Base-by-base conservation (phyloP, 2,797 vertebrate species). In the Sebastolobus altivelis region DNA sequence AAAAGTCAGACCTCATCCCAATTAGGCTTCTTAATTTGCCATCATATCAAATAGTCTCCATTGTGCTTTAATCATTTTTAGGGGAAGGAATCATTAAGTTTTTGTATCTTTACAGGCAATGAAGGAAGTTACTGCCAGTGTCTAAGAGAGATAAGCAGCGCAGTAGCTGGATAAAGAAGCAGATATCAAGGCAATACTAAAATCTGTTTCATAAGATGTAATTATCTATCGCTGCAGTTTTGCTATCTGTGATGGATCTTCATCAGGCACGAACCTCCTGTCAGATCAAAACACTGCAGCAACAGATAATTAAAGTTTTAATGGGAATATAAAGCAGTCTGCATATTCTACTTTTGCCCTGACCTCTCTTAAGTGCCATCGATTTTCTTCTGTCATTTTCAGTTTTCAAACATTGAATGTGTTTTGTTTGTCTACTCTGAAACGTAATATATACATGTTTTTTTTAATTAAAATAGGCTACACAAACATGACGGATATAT, bases 251-350 rank as follows among this genome's bases (percentile, higher is more conserved):
- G 29, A 58, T 65, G 58, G 54, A 75, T 83, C 38, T 58, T 81
- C 25, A 27, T 84, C 43, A 70, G 35, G 14, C 37, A 59, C 0
- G 1, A 58, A 58, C 12, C 4, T 73, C 29, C 66, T 65, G 60
- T 72, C 56, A 54, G 74, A 85, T 84, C 66, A 76, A 79, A 86
- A 76, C 52, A 73, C 20, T 16, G 61, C 54, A 76, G 72, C 33
- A 65, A 43, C 16, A 75, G 52, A 83, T 81, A 62, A 82, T 86
- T 87, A 25, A 82, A 87, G 83, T 79, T 87, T 75, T 75, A 80
- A 84, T 79, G 37, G n/a, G 67, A 54, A 71, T 69, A 55, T 61
- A 54, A 80, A 77, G 43, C 37, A 61, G 33, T 4, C 9, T 5
- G 25, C 8, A 49, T 67, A 65, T 69, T 72, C 43, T 43, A 60